Conservation (phyloP, 1,140 invertebrate genomes). For the Bradysia coprophila region DNA sequence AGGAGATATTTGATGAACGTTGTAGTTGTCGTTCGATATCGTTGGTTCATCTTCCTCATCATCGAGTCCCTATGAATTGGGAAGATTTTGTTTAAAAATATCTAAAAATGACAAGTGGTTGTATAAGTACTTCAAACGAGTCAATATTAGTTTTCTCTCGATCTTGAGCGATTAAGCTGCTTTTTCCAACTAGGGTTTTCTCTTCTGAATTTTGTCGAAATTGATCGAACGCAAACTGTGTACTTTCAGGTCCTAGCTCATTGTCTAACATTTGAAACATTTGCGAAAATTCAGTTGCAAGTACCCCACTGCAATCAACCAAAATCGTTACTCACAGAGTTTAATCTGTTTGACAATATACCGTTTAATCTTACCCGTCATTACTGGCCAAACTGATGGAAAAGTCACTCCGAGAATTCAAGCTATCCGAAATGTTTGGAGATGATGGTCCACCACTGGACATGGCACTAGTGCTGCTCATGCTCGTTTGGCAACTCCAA, state of each 20-base stretch:
- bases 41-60: slow-evolving; percentile 1
- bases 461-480: slow-evolving; percentile 32
- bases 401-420: slow-evolving; percentile 35
- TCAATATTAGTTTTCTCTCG: slow-evolving; percentile 16
- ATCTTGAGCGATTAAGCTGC: slow-evolving; percentile 15
- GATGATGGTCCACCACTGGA: slow-evolving; percentile 47
- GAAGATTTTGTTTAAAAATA: slow-evolving; percentile 3
- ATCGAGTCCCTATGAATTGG: slow-evolving; percentile 4
- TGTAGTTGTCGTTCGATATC: not conserved
- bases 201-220: slow-evolving; percentile 9
- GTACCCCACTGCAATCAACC: slow-evolving; percentile 8
- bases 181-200: slow-evolving; percentile 15
- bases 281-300: slow-evolving; percentile 13
- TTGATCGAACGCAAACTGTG: slow-evolving; percentile 27
- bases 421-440: slow-evolving; percentile 33
- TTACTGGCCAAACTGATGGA: slow-evolving; percentile 39
- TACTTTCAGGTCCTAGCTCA: slow-evolving; percentile 34
- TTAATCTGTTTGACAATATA: no score
- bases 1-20: no score
- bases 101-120: not conserved
- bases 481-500: slow-evolving; percentile 22
- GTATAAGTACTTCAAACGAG: not conserved
- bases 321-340: no score
- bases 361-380: slow-evolving; percentile 32
- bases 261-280: slow-evolving; percentile 36